Evolutionary conservation across 2,888 invertebrate species (phyloP), one percentile per base, ranked within the genome.

Genomic region (Heliconius cydno): DNA sequence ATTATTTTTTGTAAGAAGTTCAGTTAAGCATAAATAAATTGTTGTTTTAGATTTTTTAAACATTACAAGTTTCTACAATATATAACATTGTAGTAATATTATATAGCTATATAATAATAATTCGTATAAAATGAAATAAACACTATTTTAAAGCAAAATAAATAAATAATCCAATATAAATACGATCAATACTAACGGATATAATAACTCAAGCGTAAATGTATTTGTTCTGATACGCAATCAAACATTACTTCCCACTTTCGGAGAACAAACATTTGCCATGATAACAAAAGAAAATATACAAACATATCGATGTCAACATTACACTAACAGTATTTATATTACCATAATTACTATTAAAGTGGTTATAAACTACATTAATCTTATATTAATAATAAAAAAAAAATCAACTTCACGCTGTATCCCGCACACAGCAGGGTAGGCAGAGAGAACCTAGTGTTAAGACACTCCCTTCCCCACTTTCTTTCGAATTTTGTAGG

Each of bases 171-270:
- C 15, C 3, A 22, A 28, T n/a, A 76, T 68, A 30, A 68, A 28
- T 12, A 60, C 63, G 68, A 79, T 75, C 2, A 73, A 80, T 80
- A 77, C 68, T 57, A 76, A 79, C 74, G 78, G 72, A 79, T 79
- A 25, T 79, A 73, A 68, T 81, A 70, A 80, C 81, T 78, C 57
- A 76, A 74, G 52, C 63, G 72, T 28, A 72, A 72, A 68, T 74
- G 52, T 78, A 76, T 80, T 80, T 78, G 75, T 67, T 71, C 34
- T 77, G 80, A 77, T 77, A 80, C 22, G 65, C 41, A 52, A 46
- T 52, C 28, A 68, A 77, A 80, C 79, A 80, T 77, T 68, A 60
- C 63, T 80, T 80, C 15, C 68, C 74, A 80, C 80, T 77, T 80
- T 80, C 65, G 52, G 72, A 28, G 46, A 70, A 68, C 73, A 80